Evolutionary conservation across 2,113 vertebrate species (phyloP), one percentile per base, ranked within the genome.

Genomic region (Pedionomus torquatus): DNA sequence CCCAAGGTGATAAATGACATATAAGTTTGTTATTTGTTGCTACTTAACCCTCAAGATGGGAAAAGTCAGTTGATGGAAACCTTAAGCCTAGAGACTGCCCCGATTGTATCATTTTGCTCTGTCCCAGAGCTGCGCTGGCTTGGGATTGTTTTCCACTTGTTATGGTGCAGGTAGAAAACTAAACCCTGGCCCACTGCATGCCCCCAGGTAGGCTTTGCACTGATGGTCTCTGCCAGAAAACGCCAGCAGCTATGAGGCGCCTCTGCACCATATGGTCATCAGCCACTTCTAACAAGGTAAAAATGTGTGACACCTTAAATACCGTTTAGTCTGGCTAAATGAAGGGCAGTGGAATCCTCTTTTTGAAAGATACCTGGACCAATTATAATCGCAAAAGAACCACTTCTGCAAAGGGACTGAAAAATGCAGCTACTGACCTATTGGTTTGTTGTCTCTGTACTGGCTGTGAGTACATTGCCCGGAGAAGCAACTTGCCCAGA

Each of bases 231-330:
- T 90, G 65, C 44, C 70, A 63, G 55, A 28, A 83, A 58, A 25
- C 0, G 0, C 14, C 58, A 61, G 54, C 44, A 87, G 58, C 25
- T n/a, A 1, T 11, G 51, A 75, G 18, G 46, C 19, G 9, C 0
- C 43, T 76, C 37, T 66, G 61, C 43, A 11, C 44, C 44, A 10
- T 46, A 31, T 0, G 9, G 49, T 48, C 79, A 69, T 31, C 49
- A 74, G 49, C 44, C 69, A 25, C n/a, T 86, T 76, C 65, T 46
- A 4, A 31, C 55, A 20, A 19, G 39, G 31, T 49, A 49, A 74
- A 57, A 69, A 51, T 6, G 57, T 21, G 30, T 78, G 37, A 4
- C 39, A 20, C 33, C 54, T 76, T 77, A 80, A 91, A 60, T 68
- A 35, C 35, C 48, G 25, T 80, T 87, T 76, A 24, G 19, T 33